Percentiles rank a stretch among this genome's conserved stretches.
phyloP scores from a whole-genome alignment of 2,888 invertebrate species.

The Spatulosminthurus flaviceps region DNA sequence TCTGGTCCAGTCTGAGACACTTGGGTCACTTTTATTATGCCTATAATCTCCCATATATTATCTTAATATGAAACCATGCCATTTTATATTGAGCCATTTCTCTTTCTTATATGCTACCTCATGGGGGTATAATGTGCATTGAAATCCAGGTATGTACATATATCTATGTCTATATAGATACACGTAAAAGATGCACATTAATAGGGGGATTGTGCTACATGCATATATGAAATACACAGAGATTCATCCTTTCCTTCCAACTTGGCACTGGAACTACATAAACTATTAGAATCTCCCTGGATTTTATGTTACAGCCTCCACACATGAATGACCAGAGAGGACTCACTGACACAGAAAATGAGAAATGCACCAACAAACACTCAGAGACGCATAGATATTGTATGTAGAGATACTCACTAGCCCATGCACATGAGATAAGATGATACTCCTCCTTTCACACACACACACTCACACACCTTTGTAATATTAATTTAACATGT shows the following conservation, averaged over 20 bases:
- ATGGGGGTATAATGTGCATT: too few relatives aligned
- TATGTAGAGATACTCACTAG: too few relatives aligned
- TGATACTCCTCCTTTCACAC: too few relatives aligned
- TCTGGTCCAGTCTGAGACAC: constrained; percentile 41
- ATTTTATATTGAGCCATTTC: constrained; percentile 13
- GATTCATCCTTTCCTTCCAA: neutral
- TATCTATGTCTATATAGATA: too few relatives aligned
- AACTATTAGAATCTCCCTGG: neutral
- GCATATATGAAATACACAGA: neutral
- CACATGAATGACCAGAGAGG: neutral
- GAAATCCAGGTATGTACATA: too few relatives aligned
- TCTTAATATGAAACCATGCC: constrained; percentile 38
- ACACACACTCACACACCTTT: neutral
- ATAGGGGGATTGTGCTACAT: too few relatives aligned
- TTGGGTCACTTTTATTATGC: constrained; percentile 42
- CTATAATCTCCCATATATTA: constrained; percentile 42
- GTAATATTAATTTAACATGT: constrained; percentile 25
- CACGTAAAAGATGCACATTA: too few relatives aligned
- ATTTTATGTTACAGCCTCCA: constrained; percentile 8
- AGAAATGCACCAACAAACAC: neutral
- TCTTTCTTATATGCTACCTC: constrained; percentile 22
- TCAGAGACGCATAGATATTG: too few relatives aligned
- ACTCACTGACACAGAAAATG: constrained; percentile 13
- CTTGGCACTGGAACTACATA: constrained; percentile 12
- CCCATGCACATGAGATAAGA: too few relatives aligned